Base-by-base conservation (phyloP, 2,888 invertebrate species). In the Ochropleura leucogaster region DNA sequence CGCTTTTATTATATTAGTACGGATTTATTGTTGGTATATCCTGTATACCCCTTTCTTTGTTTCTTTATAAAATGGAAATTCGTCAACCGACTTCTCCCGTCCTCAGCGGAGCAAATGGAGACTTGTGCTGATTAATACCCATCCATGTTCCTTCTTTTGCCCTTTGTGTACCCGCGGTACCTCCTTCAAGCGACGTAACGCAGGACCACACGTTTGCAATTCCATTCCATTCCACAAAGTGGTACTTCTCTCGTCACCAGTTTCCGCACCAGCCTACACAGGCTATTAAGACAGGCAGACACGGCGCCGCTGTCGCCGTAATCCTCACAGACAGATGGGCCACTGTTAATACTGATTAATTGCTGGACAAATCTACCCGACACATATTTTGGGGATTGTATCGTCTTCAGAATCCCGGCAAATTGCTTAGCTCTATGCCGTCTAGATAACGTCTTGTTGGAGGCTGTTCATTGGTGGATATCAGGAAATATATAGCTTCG, bases 261-360 rank as follows among this genome's bases (percentile, higher is more conserved):
- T 5, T 5, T n/a, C n/a, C 10, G n/a, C 16, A 47, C 47, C 72
- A 77, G 73, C 77, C 73, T 82, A 74, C 81, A 71, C 72, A 60
- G 62, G 83, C 80, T 74, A 84, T 79, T 86, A 86, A 84, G 80
- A 80, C 77, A 59, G 77, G 69, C 82, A 79, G 78, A 76, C 80
- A 74, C 76, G 85, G 82, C 81, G 88, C 80, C 83, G 77, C 77
- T 84, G 84, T 86, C 80, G 71, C 74, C 47, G 66, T 88, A 88
- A 88, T 88, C 89, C 88, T 51, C 67, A 68, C 87, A 86, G 87
- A 88, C 85, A 87, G 89, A 88, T 89, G 83, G 89, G 79, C 74
- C 63, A 65, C 77, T 79, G 83, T 84, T 88, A 88, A 88, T 88
- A 80, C 89, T 88, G 89, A 88, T 88, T 88, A 89, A 88, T 88